Evolutionary conservation across 2,113 vertebrate species (phyloP).

Genomic region (Scophthalmus maximus): DNA sequence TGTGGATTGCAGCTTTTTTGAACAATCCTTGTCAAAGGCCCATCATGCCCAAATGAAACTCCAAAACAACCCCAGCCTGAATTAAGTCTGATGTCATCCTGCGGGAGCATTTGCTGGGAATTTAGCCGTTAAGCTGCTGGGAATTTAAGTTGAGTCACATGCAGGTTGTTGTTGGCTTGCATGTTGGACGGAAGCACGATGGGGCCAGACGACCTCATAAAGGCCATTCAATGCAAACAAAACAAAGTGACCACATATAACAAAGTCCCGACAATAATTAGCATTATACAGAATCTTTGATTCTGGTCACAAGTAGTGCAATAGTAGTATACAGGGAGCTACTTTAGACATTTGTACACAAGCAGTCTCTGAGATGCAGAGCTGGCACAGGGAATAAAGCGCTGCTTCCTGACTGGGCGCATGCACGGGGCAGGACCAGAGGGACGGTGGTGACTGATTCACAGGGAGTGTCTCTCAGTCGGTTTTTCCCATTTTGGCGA

Average conservation of each 20-base stretch:
- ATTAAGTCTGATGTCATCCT: constrained; percentile 52
- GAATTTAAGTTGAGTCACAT: constrained; percentile 54
- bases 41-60: constrained; percentile 4
- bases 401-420: constrained; percentile 42
- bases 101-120: constrained; percentile 35
- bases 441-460: constrained; percentile 7
- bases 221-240: constrained; percentile 40
- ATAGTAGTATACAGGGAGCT: constrained; percentile 42
- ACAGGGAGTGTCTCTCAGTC: constrained; percentile 80
- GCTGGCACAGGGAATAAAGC: constrained; percentile 29
- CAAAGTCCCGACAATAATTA: constrained; percentile 19
- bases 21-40: constrained; percentile 28
- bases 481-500: constrained; percentile 92
- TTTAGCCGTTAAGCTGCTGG: constrained; percentile 51
- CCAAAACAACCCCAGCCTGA: constrained; percentile 11
- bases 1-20: constrained; percentile 29
- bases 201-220: constrained; percentile 23
- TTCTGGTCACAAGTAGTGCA: constrained; percentile 61
- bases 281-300: constrained; percentile 30
- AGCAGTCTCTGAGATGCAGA: constrained; percentile 53
- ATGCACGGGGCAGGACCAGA: constrained; percentile 52
- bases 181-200: constrained; percentile 27
- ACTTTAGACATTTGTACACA: constrained; percentile 45
- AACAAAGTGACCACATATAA: constrained; percentile 32
- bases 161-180: constrained; percentile 35